Evolutionary conservation across 37 sponge, comb jelly and placozoan species (phyloP).

Genomic region (Cliona cf. orientalis): DNA sequence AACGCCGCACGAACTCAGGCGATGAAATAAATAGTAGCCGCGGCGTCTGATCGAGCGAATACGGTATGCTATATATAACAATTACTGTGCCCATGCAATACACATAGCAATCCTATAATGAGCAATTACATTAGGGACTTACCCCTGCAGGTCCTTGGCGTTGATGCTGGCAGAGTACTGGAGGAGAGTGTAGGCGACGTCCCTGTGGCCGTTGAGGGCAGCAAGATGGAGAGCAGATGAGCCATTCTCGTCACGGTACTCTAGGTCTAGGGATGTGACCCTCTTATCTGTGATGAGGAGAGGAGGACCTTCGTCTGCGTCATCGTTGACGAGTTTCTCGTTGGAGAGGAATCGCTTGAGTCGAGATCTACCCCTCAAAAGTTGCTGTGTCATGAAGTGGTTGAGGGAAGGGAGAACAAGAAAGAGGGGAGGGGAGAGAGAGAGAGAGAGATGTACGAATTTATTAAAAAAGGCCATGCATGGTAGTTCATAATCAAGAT

Average conservation of each 20-base stretch:
- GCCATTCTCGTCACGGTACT: conserved; percentile 66
- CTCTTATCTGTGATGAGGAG: conserved; percentile 10
- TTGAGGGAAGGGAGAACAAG: background rate
- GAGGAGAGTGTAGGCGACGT: conserved; percentile 58
- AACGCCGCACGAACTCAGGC: no score
- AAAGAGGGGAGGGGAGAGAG: background rate
- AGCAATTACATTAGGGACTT: no score
- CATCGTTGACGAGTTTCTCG: conserved; percentile 28
- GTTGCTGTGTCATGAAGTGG: no score
- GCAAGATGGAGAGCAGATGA: conserved; percentile 85
- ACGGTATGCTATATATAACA: no score
- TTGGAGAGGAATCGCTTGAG: conserved; percentile 48
- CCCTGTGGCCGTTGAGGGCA: conserved; percentile 80
- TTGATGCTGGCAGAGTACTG: conserved; percentile 69
- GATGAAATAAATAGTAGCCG: no score
- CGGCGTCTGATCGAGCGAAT: no score
- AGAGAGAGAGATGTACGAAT: background rate
- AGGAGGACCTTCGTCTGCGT: background rate
- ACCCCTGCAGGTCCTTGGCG: conserved; percentile 71
- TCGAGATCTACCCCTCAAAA: conserved; percentile 29
- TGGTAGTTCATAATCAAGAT: no score
- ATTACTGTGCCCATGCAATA: no score
- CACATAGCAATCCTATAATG: no score
- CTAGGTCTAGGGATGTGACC: conserved; percentile 45
- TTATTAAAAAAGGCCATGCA: no score